Percentiles rank a stretch among this genome's conserved stretches.
These are phyloP conservation scores for Syngnathoides biaculeatus DNA, from an alignment of 2,113 vertebrate species.

Conservation along the genomic window DNA sequence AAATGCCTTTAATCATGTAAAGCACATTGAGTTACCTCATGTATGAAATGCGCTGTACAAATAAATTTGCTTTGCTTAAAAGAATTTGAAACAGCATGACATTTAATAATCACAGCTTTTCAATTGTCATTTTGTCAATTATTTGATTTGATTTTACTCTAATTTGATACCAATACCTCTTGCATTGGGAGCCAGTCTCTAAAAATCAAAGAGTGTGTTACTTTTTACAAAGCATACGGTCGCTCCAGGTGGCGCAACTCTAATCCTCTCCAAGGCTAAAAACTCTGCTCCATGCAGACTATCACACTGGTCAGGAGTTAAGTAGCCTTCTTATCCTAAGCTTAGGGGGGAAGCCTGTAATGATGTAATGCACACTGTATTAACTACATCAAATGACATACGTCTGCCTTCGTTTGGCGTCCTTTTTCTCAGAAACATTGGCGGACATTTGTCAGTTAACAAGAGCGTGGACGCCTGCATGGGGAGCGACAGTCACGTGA, in stretches of 20 bases:
- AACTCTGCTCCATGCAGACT: slow-evolving; percentile 29
- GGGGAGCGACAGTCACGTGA: slow-evolving; percentile 80
- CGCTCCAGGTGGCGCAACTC: slow-evolving; percentile 44
- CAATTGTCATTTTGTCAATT: slow-evolving; percentile 5
- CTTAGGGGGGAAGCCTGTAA: background rate
- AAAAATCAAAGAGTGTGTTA: slow-evolving; percentile 32
- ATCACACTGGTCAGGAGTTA: slow-evolving; percentile 20
- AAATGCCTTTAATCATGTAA: too few species aligned
- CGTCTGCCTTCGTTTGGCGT: background rate
- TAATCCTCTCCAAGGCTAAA: slow-evolving; percentile 56
- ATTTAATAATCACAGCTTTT: slow-evolving; percentile 10
- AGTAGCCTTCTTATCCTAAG: slow-evolving; percentile 13
- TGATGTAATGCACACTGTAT: background rate
- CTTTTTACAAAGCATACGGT: slow-evolving; percentile 28
- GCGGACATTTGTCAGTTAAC: slow-evolving; percentile 81
- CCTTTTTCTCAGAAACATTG: slow-evolving; percentile 81
- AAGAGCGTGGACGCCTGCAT: slow-evolving; percentile 81
- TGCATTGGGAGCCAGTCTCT: slow-evolving; percentile 38
- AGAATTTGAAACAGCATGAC: background rate
- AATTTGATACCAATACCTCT: too few species aligned
- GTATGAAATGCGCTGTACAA: too few species aligned
- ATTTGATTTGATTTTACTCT: too few species aligned
- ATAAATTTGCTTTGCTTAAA: too few species aligned
- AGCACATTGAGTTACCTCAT: too few species aligned
- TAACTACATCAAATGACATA: background rate